A percentile compares a stretch with the other conserved stretches of the same genome.
Conservation (phyloP, 1,140 invertebrate genomes). For the Samia ricini region DNA sequence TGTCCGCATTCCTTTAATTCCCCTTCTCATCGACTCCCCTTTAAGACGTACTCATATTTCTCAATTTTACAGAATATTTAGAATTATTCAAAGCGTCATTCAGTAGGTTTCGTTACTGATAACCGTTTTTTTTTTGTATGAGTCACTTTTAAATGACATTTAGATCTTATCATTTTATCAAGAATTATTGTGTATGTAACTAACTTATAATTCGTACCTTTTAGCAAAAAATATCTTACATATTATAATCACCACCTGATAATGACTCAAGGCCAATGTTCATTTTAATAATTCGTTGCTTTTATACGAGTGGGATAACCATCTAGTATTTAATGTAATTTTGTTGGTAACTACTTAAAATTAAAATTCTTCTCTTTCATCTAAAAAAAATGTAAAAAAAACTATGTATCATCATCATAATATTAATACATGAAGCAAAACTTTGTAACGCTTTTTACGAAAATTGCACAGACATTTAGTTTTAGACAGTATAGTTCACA, state of each 20-base stretch:
- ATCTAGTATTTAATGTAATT: constrained; percentile 33
- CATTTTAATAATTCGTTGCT: constrained; percentile 26
- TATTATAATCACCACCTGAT: constrained; percentile 21
- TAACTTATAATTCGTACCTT: background rate
- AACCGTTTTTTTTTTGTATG: background rate
- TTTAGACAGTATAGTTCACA: no score
- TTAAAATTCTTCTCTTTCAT: constrained; percentile 21
- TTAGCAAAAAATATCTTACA: background rate
- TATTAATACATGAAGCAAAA: no score
- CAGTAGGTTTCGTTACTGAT: background rate
- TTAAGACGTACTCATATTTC: constrained; percentile 71
- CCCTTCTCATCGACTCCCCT: constrained; percentile 83
- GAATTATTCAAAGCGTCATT: background rate
- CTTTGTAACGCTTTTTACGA: no score
- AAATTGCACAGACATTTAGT: no score
- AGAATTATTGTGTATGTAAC: background rate
- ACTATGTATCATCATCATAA: no score
- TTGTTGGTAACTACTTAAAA: constrained; percentile 12
- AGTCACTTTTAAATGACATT: background rate
- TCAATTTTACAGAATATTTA: constrained; percentile 66
- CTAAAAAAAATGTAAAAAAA: no score
- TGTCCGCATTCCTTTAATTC: constrained; percentile 44
- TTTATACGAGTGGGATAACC: constrained; percentile 9
- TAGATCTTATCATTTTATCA: background rate
- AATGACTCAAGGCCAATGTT: constrained; percentile 6